Conservation (phyloP, 2,797 vertebrate genomes). For the Aeoliscus strigatus region DNA sequence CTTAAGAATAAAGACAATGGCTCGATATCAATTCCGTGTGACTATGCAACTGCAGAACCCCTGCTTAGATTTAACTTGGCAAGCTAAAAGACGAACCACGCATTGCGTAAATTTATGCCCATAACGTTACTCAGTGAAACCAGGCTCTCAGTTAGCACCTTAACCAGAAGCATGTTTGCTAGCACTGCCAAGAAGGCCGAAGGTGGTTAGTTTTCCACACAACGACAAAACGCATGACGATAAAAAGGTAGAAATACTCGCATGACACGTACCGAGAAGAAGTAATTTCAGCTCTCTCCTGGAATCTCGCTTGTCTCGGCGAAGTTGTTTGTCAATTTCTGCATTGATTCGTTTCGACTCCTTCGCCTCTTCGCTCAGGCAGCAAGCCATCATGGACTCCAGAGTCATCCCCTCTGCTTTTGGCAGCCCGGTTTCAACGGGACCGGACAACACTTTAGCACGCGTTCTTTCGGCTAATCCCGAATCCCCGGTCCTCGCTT, state of each 20-base stretch:
- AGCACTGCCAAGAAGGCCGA: constrained; percentile 64
- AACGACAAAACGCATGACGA: constrained; percentile 27
- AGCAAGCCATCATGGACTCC: constrained; percentile 97
- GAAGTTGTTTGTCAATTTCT: constrained; percentile 93
- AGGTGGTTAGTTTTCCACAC: constrained; percentile 26
- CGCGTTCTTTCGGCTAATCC: constrained; percentile 37
- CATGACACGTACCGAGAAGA: constrained; percentile 78
- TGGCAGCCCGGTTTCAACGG: constrained; percentile 64
- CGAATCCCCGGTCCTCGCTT: constrained; percentile 40
- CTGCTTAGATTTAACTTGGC: not conserved
- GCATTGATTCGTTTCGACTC: constrained; percentile 96
- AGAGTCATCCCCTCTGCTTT: constrained; percentile 84
- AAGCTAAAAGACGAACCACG: constrained; percentile 1
- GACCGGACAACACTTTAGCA: constrained; percentile 50
- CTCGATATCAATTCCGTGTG: not conserved
- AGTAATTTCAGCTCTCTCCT: constrained; percentile 90
- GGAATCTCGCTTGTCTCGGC: constrained; percentile 91
- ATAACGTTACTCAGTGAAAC: constrained; percentile 17
- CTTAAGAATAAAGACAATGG: not conserved
- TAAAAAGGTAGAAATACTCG: not conserved
- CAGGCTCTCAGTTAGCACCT: constrained; percentile 51
- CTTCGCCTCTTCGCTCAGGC: constrained; percentile 96
- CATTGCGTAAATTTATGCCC: constrained; percentile 15
- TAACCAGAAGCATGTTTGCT: constrained; percentile 56
- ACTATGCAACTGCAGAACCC: constrained; percentile 2